These are phyloP conservation scores for Alca torda DNA, from an alignment of 2,797 vertebrate genomes.

Conservation along the genomic window DNA sequence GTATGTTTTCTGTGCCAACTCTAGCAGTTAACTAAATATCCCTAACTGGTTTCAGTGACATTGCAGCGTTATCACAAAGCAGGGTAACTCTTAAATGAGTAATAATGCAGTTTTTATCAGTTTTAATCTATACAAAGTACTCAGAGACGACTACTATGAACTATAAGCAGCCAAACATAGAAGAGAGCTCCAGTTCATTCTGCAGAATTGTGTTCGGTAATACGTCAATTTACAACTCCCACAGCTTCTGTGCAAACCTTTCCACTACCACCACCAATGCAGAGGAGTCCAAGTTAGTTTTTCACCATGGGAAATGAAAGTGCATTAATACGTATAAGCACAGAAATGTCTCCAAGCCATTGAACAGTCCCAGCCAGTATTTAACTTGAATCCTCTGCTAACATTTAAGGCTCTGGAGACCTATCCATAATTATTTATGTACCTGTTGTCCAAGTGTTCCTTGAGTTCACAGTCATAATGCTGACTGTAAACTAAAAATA, in stretches of 20 bases:
- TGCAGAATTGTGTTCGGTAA: background rate
- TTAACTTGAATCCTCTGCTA: slow-evolving; percentile 15
- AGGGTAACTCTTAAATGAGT: background rate
- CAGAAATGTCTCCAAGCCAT: background rate
- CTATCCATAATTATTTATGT: slow-evolving; percentile 46
- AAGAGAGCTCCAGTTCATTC: background rate
- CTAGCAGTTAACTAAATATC: background rate
- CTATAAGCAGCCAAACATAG: background rate
- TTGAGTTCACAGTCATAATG: slow-evolving; percentile 24
- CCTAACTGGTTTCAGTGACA: background rate
- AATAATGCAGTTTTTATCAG: background rate
- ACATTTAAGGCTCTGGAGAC: slow-evolving; percentile 36
- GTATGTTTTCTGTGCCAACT: background rate
- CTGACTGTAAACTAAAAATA: slow-evolving; percentile 57
- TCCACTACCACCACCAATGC: background rate
- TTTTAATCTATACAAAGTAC: background rate
- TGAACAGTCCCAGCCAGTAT: background rate
- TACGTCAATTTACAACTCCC: background rate
- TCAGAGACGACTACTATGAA: background rate
- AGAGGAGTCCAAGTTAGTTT: background rate
- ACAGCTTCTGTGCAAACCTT: background rate
- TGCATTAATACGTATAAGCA: background rate
- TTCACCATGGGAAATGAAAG: background rate
- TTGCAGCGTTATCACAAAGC: background rate
- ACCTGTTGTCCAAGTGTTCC: slow-evolving; percentile 41